Evolutionary conservation across 2,888 invertebrate species (phyloP).

Genomic region (Leptopilina drosophilae): DNA sequence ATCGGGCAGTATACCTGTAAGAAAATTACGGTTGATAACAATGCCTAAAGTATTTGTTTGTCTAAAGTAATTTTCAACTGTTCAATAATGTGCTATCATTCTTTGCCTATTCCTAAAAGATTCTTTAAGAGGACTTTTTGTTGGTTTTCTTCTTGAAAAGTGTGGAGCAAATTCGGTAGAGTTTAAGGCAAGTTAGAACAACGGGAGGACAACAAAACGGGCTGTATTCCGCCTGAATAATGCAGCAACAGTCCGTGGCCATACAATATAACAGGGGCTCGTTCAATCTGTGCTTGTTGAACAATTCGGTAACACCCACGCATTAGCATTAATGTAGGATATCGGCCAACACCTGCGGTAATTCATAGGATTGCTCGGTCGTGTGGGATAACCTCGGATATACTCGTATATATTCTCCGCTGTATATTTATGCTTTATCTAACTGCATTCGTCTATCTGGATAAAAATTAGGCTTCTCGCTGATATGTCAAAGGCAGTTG

Average conservation of each 20-base stretch:
- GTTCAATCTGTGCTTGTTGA: conserved; percentile 72
- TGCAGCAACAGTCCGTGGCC: conserved; percentile 71
- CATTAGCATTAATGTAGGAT: conserved; percentile 72
- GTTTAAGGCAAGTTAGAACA: conserved; percentile 74
- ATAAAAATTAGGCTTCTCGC: conserved; percentile 20
- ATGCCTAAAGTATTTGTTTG: no score
- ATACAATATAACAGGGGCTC: conserved; percentile 63
- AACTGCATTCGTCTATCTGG: background rate
- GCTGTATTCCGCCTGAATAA: conserved; percentile 73
- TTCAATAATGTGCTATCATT: no score
- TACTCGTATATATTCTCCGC: conserved; percentile 14
- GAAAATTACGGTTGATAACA: no score
- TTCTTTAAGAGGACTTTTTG: no score
- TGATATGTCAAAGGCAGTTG: conserved; percentile 18
- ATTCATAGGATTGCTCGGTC: conserved; percentile 65
- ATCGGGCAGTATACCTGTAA: conserved; percentile 11
- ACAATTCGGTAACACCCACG: conserved; percentile 71
- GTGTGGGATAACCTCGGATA: conserved; percentile 53
- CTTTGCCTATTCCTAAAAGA: no score
- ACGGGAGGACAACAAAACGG: conserved; percentile 63
- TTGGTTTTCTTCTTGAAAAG: background rate
- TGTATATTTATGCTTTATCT: conserved; percentile 22
- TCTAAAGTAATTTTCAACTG: no score
- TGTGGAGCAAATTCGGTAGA: conserved; percentile 55
- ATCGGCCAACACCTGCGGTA: conserved; percentile 70